These are phyloP conservation scores for Hormaphis cornu DNA, from an alignment of 1,140 invertebrate species.

Conservation along the genomic window DNA sequence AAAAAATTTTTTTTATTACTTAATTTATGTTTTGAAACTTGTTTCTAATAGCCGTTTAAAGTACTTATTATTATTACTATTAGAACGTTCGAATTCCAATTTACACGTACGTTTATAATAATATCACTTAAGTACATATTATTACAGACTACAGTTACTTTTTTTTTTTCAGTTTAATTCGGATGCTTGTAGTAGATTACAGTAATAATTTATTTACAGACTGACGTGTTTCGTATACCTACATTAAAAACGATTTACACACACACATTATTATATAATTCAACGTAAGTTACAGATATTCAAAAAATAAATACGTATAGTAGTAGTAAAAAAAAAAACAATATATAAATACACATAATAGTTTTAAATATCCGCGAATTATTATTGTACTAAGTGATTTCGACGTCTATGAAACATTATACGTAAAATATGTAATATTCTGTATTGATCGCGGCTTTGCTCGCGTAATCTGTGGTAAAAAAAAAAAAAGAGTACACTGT, in stretches of 20 bases:
- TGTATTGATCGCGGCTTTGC: neutral
- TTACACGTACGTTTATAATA: too few relatives aligned
- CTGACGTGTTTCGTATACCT: neutral
- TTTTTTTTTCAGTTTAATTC: neutral
- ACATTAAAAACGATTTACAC: conserved; percentile 21
- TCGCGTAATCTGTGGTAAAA: neutral
- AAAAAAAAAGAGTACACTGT: neutral
- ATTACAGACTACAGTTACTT: neutral
- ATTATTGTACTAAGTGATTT: neutral
- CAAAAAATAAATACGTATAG: conserved; percentile 17
- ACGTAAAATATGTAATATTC: neutral
- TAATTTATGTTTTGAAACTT: too few relatives aligned
- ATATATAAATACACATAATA: conserved; percentile 2
- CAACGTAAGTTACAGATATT: conserved; percentile 20
- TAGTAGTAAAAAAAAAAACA: neutral
- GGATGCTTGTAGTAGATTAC: neutral
- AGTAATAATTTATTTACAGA: conserved; percentile 18
- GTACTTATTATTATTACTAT: too few relatives aligned
- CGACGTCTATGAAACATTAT: neutral
- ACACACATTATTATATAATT: too few relatives aligned
- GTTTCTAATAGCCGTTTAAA: too few relatives aligned
- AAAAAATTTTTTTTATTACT: too few relatives aligned
- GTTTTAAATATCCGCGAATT: neutral
- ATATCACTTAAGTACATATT: neutral
- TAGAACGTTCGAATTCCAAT: too few relatives aligned